These are phyloP conservation scores for Trididemnum miniatum DNA, from an alignment of 23 tunicate species.

Conservation along the genomic window DNA sequence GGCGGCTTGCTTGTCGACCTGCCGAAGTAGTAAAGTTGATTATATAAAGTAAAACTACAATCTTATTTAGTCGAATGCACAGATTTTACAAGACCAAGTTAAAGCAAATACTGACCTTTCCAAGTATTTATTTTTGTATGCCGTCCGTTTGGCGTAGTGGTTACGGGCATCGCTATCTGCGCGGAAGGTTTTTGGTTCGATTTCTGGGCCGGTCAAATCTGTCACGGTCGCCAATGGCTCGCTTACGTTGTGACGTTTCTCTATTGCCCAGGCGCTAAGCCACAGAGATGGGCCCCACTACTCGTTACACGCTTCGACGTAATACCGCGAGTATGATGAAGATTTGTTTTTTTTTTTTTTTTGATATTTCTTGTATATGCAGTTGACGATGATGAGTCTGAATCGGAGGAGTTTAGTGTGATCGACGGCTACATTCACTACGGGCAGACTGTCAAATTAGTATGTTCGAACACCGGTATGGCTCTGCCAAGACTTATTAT, in stretches of 20 bases:
- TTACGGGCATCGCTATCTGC: background rate
- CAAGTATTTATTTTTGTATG: too few species aligned
- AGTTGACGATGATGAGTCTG: slow-evolving; percentile 89
- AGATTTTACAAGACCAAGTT: too few species aligned
- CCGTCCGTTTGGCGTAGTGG: too few species aligned
- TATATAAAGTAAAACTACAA: too few species aligned
- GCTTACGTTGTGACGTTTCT: background rate
- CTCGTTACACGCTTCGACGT: background rate
- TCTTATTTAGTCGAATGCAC: too few species aligned
- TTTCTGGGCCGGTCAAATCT: background rate
- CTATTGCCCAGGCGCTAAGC: background rate
- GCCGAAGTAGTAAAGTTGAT: too few species aligned
- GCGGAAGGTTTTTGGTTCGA: background rate
- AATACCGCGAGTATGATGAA: background rate
- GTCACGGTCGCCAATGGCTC: background rate
- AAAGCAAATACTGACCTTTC: too few species aligned
- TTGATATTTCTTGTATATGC: too few species aligned
- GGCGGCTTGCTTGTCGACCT: slow-evolving; percentile 97
- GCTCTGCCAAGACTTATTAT: slow-evolving; percentile 88
- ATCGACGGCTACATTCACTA: slow-evolving; percentile 94
- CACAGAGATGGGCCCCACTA: background rate
- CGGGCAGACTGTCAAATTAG: slow-evolving; percentile 94
- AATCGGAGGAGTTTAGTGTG: slow-evolving; percentile 91
- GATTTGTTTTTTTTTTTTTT: background rate
- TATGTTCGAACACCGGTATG: slow-evolving; percentile 93